Conservation (phyloP, 2,113 vertebrate genomes). For the Hyla sarda region DNA sequence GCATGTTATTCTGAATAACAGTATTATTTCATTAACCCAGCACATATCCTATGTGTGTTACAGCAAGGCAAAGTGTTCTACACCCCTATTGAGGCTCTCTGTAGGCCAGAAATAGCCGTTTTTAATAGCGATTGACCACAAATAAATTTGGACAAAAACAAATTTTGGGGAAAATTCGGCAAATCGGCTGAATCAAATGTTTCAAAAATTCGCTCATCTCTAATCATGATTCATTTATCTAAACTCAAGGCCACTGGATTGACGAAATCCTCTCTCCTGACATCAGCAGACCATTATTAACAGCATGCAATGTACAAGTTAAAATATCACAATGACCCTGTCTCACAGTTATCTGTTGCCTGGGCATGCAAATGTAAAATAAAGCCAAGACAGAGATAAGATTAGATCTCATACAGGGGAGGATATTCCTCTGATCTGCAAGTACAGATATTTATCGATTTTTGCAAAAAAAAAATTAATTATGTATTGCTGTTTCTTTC, state of each 20-base stretch:
- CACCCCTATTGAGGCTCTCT: too few relatives aligned
- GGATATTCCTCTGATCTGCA: neutral
- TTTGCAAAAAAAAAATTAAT: too few relatives aligned
- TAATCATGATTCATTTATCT: constrained; percentile 23
- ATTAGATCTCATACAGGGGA: neutral
- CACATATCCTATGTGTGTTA: too few relatives aligned
- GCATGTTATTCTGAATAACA: too few relatives aligned
- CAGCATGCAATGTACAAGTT: constrained; percentile 36
- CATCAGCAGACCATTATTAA: constrained; percentile 46
- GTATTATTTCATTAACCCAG: too few relatives aligned
- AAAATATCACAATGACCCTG: constrained; percentile 42
- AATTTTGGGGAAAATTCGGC: too few relatives aligned
- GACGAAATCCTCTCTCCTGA: constrained; percentile 50
- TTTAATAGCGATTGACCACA: too few relatives aligned
- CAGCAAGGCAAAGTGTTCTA: too few relatives aligned
- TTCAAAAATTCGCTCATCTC: too few relatives aligned
- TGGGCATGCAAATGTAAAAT: neutral
- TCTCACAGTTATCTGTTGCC: neutral
- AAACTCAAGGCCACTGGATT: constrained; percentile 38
- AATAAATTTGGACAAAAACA: too few relatives aligned
- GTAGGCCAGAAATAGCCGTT: too few relatives aligned
- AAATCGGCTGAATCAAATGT: too few relatives aligned
- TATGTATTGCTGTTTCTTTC: neutral
- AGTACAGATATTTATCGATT: neutral
- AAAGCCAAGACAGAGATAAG: neutral